Conservation (phyloP, 2,797 vertebrate genomes). For the Psittacula derbiana region DNA sequence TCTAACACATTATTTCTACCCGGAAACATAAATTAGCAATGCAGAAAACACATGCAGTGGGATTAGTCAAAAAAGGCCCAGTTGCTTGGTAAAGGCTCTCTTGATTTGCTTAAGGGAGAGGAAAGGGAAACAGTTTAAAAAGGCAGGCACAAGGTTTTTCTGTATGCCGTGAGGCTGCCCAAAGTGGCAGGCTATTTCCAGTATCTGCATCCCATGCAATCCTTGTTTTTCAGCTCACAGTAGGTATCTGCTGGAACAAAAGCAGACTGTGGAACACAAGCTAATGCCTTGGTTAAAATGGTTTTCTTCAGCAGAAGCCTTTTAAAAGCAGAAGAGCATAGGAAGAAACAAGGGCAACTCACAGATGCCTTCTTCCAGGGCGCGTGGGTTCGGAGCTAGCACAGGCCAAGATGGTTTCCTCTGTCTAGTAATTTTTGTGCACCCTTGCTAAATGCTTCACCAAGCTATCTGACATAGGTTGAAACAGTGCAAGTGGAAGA, state of each 20-base stretch:
- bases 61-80: not conserved
- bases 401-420: not conserved
- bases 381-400: fast-evolving
- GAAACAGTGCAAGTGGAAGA: not conserved
- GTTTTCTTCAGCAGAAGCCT: not conserved
- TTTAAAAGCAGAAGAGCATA: not conserved
- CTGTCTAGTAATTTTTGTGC: not conserved
- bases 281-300: not conserved
- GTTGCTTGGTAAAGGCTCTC: not conserved
- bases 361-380: slow-evolving; percentile 40
- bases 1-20: not conserved
- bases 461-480: not conserved
- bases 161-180: not conserved
- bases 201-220: not conserved
- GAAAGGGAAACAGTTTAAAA: not conserved
- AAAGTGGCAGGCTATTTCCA: not conserved
- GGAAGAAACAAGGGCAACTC: slow-evolving; percentile 12
- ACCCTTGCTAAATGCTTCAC: not conserved
- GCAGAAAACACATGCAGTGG: not conserved
- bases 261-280: not conserved
- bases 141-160: not conserved
- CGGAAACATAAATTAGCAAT: not conserved
- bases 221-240: not conserved
- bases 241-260: not conserved
- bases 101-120: not conserved